A percentile compares a stretch with the other conserved stretches of the same genome.
phyloP scores from a whole-genome alignment of 2,797 vertebrate species.

The Gymnothorax reevesii region DNA sequence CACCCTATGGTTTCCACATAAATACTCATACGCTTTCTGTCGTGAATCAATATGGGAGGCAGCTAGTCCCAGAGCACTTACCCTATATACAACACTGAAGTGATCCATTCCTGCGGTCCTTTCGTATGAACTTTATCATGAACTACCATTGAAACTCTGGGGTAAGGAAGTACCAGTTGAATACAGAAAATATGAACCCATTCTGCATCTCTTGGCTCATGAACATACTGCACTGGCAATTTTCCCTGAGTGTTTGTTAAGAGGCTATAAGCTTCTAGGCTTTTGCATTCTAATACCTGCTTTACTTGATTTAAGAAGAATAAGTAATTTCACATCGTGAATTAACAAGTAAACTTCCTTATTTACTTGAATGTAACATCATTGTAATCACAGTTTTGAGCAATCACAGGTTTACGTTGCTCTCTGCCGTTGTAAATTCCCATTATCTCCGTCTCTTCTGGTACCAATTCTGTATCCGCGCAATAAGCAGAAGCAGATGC shows the following conservation, averaged over 20 bases:
- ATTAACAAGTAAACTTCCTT: background rate
- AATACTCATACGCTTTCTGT: constrained; percentile 56
- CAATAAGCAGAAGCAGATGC: background rate
- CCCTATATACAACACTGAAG: constrained; percentile 43
- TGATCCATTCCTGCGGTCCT: background rate
- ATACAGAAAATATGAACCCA: background rate
- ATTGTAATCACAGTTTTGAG: background rate
- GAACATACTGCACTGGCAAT: background rate
- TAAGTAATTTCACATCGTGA: background rate
- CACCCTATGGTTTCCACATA: constrained; percentile 36
- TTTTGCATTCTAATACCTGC: background rate
- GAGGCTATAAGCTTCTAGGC: background rate
- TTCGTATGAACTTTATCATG: background rate
- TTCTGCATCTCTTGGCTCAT: background rate
- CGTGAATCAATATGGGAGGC: constrained; percentile 49
- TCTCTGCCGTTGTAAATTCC: background rate
- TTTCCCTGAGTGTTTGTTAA: background rate
- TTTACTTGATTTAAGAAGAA: background rate
- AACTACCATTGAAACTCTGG: background rate
- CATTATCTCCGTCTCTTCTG: background rate
- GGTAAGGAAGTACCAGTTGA: background rate
- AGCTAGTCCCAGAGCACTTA: constrained; percentile 42
- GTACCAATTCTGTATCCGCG: background rate
- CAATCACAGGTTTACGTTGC: background rate
- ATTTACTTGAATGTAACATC: background rate